Evolutionary conservation across 92 coral and sea anemone species (phyloP).

Genomic region (Parazoanthus swiftii): DNA sequence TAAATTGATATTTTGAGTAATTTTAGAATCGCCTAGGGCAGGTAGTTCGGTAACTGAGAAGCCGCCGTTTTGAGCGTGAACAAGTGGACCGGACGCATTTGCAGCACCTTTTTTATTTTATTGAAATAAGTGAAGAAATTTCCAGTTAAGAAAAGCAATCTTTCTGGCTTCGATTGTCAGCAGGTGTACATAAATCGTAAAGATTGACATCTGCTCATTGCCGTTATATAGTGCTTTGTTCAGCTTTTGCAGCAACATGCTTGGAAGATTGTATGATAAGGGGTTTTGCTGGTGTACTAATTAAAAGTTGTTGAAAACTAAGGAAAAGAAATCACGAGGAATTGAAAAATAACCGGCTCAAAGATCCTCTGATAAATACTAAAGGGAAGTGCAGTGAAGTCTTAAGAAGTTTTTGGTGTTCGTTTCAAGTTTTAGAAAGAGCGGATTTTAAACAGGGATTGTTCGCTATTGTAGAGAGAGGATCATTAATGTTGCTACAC

Average conservation of each 20-base stretch:
- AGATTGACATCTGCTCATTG: not conserved
- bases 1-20: too few relatives aligned
- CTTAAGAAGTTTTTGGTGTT: not conserved
- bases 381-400: not conserved
- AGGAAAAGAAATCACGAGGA: too few relatives aligned
- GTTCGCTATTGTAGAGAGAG: not conserved
- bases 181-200: not conserved
- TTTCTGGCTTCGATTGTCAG: not conserved
- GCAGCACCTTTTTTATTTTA: not conserved
- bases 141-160: too few relatives aligned
- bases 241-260: not conserved
- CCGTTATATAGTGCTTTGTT: not conserved
- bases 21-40: not conserved
- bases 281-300: too few relatives aligned
- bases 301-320: too few relatives aligned
- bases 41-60: not conserved
- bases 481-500: not conserved
- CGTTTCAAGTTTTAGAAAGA: not conserved
- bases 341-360: not conserved
- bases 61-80: too few relatives aligned
- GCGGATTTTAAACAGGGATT: not conserved
- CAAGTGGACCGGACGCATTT: not conserved
- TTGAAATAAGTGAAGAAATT: not conserved
- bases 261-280: not conserved
- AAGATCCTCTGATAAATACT: not conserved